These are phyloP conservation scores for Clarias platycephalus DNA, from an alignment of 2,797 vertebrate genomes.

Conservation along the genomic window DNA sequence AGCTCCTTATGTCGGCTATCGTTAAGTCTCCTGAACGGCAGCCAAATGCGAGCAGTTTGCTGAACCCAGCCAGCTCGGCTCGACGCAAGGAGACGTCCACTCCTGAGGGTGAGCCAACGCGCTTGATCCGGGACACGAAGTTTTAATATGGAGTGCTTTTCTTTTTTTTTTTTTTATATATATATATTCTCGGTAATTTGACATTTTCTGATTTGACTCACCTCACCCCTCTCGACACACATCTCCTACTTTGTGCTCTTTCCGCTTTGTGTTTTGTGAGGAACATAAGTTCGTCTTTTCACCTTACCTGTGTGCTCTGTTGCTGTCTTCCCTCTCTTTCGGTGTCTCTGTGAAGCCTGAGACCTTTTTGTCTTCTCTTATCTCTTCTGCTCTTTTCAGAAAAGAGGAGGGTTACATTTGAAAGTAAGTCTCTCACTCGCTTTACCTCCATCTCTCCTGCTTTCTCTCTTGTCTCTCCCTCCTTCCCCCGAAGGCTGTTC, in stretches of 20 bases:
- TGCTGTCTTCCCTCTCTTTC: slow-evolving; percentile 65
- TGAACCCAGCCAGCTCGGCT: slow-evolving; percentile 86
- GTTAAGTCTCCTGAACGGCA: slow-evolving; percentile 97
- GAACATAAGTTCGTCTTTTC: slow-evolving; percentile 52
- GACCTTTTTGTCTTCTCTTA: slow-evolving; percentile 42
- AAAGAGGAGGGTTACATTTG: slow-evolving; percentile 83
- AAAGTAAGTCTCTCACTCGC: slow-evolving; percentile 76
- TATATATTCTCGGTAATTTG: background rate
- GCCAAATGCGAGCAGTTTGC: slow-evolving; percentile 90
- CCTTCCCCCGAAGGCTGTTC: slow-evolving; percentile 9
- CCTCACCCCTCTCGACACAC: slow-evolving; percentile 28
- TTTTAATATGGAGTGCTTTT: background rate
- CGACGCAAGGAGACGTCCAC: slow-evolving; percentile 92
- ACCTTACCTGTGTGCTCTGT: slow-evolving; percentile 55
- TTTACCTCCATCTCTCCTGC: slow-evolving; percentile 43
- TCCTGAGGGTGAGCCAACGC: slow-evolving; percentile 83
- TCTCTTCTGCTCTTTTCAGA: slow-evolving; percentile 72
- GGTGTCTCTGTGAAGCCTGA: slow-evolving; percentile 43
- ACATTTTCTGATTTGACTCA: background rate
- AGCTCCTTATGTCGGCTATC: slow-evolving; percentile 98
- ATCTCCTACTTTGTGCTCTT: slow-evolving; percentile 38
- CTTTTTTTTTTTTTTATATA: background rate
- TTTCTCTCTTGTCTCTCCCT: background rate
- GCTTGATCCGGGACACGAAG: background rate
- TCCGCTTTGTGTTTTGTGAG: slow-evolving; percentile 62